Conservation (phyloP, 2,797 vertebrate species). For the Kryptopterus vitreolus region DNA sequence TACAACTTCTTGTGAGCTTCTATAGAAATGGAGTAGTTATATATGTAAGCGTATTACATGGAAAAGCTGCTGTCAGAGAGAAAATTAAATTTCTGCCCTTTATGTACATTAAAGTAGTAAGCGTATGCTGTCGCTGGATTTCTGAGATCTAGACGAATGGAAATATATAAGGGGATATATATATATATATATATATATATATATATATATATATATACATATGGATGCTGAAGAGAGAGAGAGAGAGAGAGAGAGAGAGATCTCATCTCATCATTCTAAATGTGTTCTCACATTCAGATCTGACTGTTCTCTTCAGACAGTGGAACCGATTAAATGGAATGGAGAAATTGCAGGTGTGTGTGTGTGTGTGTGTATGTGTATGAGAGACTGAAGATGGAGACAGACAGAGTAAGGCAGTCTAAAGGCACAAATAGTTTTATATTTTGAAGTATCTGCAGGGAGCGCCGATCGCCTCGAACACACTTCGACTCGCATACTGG, state of each 20-base stretch:
- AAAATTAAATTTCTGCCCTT: not conserved
- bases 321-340: conserved; percentile 42
- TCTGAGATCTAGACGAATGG: not conserved
- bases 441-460: conserved; percentile 68
- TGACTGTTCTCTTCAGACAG: conserved; percentile 23
- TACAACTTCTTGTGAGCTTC: not conserved
- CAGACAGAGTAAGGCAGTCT: conserved; percentile 17
- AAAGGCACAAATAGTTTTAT: conserved; percentile 67
- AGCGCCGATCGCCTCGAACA: conserved; percentile 54
- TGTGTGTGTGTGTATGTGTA: conserved; percentile 12
- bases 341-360: conserved; percentile 19
- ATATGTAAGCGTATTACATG: not conserved
- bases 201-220: not conserved
- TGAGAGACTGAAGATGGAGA: conserved; percentile 26
- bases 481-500: conserved; percentile 41
- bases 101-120: not conserved
- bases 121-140: not conserved
- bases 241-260: not conserved
- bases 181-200: no score
- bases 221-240: not conserved
- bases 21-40: not conserved
- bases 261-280: conserved; percentile 36
- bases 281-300: conserved; percentile 21
- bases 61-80: not conserved
- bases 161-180: not conserved